Percentiles rank a stretch among this genome's conserved stretches.
These are phyloP conservation scores for Bemisia tabaci DNA, from an alignment of 1,140 invertebrate genomes.

Conservation along the genomic window DNA sequence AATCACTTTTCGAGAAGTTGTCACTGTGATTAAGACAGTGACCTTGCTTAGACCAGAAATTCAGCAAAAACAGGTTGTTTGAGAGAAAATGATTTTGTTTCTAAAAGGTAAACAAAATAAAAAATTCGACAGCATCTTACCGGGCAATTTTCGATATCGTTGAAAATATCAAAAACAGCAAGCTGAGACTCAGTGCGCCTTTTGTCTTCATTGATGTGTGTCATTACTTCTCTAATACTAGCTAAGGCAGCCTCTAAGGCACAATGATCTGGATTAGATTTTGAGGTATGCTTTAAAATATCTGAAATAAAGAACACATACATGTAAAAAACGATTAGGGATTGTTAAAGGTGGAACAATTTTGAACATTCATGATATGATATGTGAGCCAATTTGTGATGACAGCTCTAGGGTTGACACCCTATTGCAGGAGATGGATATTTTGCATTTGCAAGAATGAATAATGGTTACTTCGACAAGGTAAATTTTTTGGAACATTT, in stretches of 20 bases:
- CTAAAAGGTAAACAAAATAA: slow-evolving; percentile 1
- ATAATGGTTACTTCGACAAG: too few species aligned
- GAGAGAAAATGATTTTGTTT: slow-evolving; percentile 14
- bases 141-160: slow-evolving; percentile 95
- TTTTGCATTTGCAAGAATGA: too few species aligned
- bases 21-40: neutral
- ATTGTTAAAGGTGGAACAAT: too few species aligned
- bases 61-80: neutral
- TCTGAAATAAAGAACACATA: slow-evolving; percentile 49
- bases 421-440: too few species aligned
- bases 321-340: too few species aligned
- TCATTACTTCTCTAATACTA: slow-evolving; percentile 84
- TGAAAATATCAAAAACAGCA: slow-evolving; percentile 93
- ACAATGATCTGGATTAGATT: slow-evolving; percentile 69
- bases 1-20: too few species aligned
- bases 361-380: too few species aligned
- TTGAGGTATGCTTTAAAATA: slow-evolving; percentile 79
- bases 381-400: too few species aligned
- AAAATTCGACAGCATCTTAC: slow-evolving; percentile 36
- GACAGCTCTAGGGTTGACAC: too few species aligned
- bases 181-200: slow-evolving; percentile 86
- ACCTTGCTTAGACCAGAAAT: neutral
- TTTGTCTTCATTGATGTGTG: slow-evolving; percentile 94
- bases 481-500: too few species aligned
- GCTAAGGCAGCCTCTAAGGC: slow-evolving; percentile 72